Base-by-base conservation (phyloP, 2,888 invertebrate genomes). In the Lasioglossum pauxillum region DNA sequence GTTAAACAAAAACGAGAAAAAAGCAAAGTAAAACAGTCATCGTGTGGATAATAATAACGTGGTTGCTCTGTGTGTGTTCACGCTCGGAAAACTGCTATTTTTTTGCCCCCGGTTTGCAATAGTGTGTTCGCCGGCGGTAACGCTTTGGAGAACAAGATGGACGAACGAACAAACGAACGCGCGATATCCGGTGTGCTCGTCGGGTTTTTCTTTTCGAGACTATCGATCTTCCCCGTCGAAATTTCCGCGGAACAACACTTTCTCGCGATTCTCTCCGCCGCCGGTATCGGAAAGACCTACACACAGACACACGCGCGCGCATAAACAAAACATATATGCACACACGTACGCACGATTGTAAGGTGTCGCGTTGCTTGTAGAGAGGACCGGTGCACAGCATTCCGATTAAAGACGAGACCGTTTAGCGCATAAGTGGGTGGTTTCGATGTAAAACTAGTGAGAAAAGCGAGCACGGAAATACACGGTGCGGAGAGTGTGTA, bases 341-440 rank as follows among this genome's bases (percentile, higher is more conserved):
- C 41, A 74, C 38, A 75, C 14, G 71, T 41, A 41, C 69, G 69
- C 69, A 38, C 64, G 80, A 86, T 78, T 81, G 80, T 83, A 78
- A 82, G 77, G 60, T 35, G 78, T 82, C 71, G 75, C 79, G 76
- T 81, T 69, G 69, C 76, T 80, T 41, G 12, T 78, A 71, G 41
- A 77, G 64, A 35, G 75, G 64, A 64, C 78, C 83, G 84, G 78
- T 87, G 79, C 77, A 81, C 60, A 80, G 90, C 92, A 92, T 92
- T 91, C 92, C 92, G 90, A 83, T 85, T 79, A 74, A 69, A 23
- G 57, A 67, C 80, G 84, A 82, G 49, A 79, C 75, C 41, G 49
- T 35, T 77, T 89, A 85, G 82, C 78, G 53, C 75, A 78, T 82
- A 88, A 88, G 84, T 75, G 80, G 60, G 75, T 31, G 76, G 80